phyloP scores from a whole-genome alignment of 2,797 vertebrate genomes.

The Ambastaia sidthimunki region DNA sequence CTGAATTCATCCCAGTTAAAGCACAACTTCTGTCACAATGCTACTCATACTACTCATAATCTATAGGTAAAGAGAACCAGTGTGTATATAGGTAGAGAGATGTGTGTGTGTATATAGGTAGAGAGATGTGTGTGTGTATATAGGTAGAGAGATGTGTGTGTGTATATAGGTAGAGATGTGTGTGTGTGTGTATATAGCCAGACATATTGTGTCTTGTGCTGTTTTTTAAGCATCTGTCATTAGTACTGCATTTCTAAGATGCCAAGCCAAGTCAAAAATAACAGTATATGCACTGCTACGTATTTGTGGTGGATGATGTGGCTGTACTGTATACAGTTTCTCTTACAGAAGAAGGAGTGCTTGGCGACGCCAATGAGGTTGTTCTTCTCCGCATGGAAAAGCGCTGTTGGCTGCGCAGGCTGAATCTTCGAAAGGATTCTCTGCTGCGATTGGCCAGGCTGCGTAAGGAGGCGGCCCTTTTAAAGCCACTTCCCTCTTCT shows the following conservation, averaged over 20 bases:
- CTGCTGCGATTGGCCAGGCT: slow-evolving; percentile 91
- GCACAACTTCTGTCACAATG: neutral
- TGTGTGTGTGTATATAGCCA: neutral
- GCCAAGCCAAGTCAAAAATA: neutral
- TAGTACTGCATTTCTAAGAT: neutral
- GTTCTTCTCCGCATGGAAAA: slow-evolving; percentile 90
- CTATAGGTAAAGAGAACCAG: too few species aligned
- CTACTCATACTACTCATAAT: neutral
- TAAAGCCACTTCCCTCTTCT: slow-evolving; percentile 75
- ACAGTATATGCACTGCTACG: neutral
- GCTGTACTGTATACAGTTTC: neutral
- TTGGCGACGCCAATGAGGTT: slow-evolving; percentile 82
- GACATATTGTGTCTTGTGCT: neutral
- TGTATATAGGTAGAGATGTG: too few species aligned
- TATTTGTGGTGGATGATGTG: neutral
- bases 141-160: too few species aligned
- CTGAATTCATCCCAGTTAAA: neutral
- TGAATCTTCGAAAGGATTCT: slow-evolving; percentile 94
- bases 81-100: too few species aligned
- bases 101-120: too few species aligned
- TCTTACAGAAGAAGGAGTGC: slow-evolving; percentile 84
- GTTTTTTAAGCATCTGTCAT: neutral
- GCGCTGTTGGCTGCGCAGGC: slow-evolving; percentile 87
- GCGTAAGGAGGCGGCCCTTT: slow-evolving; percentile 90
- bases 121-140: too few species aligned